A percentile compares a stretch with the other conserved stretches of the same genome.
phyloP scores from a whole-genome alignment of 2,113 vertebrate species.

The Porphyrio hochstetteri region DNA sequence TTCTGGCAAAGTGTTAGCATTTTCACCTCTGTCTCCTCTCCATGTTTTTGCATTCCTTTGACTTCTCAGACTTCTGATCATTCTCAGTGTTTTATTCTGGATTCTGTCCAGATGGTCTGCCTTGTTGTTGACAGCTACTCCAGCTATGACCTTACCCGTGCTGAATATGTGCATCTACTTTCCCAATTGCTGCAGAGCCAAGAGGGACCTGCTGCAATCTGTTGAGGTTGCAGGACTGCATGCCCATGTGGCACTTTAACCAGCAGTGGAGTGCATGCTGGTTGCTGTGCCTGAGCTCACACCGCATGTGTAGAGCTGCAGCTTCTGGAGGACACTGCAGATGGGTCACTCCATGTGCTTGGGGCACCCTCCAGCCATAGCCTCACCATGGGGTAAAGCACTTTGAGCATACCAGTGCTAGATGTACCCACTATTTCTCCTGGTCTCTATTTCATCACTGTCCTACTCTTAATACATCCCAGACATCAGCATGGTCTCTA shows the following conservation, averaged over 20 bases:
- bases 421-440: neutral
- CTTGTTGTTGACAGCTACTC: neutral
- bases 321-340: neutral
- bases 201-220: neutral
- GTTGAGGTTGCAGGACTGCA: neutral
- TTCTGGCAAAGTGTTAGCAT: neutral
- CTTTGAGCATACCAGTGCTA: neutral
- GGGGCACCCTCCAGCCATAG: neutral
- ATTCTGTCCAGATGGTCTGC: neutral
- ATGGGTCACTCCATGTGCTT: neutral
- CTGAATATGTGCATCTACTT: neutral
- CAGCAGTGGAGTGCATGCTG: rapidly evolving
- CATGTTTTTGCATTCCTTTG: neutral
- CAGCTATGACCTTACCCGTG: neutral
- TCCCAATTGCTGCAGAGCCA: neutral
- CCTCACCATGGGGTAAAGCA: rapidly evolving
- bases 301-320: neutral
- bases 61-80: neutral
- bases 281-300: neutral
- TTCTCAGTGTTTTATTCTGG: neutral
- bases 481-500: neutral
- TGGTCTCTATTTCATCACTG: neutral
- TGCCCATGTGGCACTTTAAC: rapidly evolving
- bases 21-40: neutral
- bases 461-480: neutral